Evolutionary conservation across 2,113 vertebrate genomes (phyloP).

Genomic region (Microcebus lehilahytsara): DNA sequence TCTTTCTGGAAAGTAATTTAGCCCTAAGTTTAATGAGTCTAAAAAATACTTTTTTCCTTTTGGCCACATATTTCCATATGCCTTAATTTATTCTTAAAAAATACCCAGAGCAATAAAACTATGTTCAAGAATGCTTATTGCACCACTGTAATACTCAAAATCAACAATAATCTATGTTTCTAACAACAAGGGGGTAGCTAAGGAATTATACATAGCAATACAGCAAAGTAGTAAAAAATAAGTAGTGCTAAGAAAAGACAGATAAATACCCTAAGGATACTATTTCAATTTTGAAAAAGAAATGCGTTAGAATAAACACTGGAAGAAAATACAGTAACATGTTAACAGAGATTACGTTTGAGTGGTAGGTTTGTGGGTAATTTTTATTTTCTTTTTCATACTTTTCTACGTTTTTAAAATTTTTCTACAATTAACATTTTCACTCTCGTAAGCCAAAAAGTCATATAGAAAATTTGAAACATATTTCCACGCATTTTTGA

Average conservation of each 20-base stretch:
- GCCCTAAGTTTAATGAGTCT: background rate
- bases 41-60: background rate
- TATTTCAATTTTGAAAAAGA: background rate
- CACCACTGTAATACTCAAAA: background rate
- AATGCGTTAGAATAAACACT: background rate
- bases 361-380: background rate
- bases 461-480: background rate
- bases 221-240: background rate
- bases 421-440: background rate
- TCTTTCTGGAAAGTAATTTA: background rate
- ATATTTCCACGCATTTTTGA: background rate
- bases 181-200: background rate
- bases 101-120: background rate
- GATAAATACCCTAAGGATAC: background rate
- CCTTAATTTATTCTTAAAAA: conserved; percentile 29
- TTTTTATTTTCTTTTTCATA: conserved; percentile 10
- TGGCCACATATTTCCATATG: background rate
- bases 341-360: background rate
- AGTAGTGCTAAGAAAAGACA: background rate
- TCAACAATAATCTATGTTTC: background rate
- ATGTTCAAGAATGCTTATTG: background rate
- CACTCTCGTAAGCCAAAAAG: background rate
- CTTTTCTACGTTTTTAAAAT: background rate
- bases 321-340: background rate
- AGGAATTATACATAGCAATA: background rate